A percentile compares a stretch with the other conserved stretches of the same genome.
phyloP scores from a whole-genome alignment of 2,888 invertebrate species.

The Artemia sinica region DNA sequence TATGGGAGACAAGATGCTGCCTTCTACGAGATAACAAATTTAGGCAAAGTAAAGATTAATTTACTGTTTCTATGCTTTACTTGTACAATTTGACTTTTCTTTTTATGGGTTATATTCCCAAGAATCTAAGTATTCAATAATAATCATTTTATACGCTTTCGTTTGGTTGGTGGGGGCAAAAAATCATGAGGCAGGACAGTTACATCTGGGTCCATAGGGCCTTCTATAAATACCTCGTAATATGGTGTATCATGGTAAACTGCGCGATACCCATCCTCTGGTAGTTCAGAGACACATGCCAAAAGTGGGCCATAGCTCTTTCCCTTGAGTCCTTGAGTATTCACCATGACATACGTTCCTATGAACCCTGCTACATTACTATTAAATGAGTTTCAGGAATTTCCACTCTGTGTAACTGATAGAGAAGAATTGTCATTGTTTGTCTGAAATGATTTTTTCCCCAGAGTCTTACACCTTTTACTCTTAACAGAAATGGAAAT shows the following conservation, averaged over 20 bases:
- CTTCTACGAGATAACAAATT: no score
- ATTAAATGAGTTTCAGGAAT: no score
- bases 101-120: no score
- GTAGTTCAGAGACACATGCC: not conserved
- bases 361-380: not conserved
- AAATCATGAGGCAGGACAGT: not conserved
- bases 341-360: not conserved
- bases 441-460: not conserved
- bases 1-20: no score
- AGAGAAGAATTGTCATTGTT: not conserved
- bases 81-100: no score
- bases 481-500: not conserved
- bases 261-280: not conserved
- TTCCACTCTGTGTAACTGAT: no score
- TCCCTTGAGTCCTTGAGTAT: not conserved
- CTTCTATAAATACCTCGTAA: not conserved
- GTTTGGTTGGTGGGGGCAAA: not conserved
- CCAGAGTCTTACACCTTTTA: not conserved
- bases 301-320: not conserved
- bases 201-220: not conserved
- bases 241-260: not conserved
- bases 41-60: no score
- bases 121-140: no score
- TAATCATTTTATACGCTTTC: no score
- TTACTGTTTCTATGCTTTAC: no score